Evolutionary conservation across 2,113 vertebrate genomes (phyloP).

Genomic region (Pristiophorus japonicus): DNA sequence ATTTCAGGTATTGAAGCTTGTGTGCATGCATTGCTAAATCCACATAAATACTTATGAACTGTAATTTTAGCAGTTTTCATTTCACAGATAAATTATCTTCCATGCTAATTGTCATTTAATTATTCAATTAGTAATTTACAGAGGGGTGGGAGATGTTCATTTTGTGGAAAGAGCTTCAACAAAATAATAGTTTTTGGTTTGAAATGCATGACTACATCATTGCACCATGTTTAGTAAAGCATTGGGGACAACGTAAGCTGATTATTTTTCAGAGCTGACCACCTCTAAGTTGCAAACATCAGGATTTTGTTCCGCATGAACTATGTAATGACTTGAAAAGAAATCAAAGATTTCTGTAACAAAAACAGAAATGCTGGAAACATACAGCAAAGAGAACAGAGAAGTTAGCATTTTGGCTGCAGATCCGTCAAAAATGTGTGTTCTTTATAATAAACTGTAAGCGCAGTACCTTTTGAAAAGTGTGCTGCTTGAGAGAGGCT

Average conservation of each 20-base stretch:
- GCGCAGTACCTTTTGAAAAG: slow-evolving; percentile 45
- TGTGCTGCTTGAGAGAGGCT: slow-evolving; percentile 46
- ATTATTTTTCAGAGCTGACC: neutral
- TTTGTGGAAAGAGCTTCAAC: neutral
- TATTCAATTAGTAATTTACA: neutral
- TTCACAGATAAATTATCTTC: neutral
- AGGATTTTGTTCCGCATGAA: neutral
- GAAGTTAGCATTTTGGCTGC: neutral
- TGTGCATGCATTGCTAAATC: neutral
- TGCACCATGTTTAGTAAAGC: neutral
- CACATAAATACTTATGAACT: neutral
- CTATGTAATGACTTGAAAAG: neutral
- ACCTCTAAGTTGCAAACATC: neutral
- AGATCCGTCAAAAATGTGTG: neutral
- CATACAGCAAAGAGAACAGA: neutral
- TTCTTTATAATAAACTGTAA: neutral
- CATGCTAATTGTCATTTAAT: neutral
- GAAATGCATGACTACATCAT: neutral
- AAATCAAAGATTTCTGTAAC: neutral
- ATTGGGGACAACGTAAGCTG: neutral
- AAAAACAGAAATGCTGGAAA: neutral
- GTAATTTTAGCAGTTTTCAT: neutral
- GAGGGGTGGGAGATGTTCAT: neutral
- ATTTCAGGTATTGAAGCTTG: neutral
- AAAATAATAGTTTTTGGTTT: neutral